Base-by-base conservation (phyloP, 2,888 invertebrate species). In the Mycalesis mineus region DNA sequence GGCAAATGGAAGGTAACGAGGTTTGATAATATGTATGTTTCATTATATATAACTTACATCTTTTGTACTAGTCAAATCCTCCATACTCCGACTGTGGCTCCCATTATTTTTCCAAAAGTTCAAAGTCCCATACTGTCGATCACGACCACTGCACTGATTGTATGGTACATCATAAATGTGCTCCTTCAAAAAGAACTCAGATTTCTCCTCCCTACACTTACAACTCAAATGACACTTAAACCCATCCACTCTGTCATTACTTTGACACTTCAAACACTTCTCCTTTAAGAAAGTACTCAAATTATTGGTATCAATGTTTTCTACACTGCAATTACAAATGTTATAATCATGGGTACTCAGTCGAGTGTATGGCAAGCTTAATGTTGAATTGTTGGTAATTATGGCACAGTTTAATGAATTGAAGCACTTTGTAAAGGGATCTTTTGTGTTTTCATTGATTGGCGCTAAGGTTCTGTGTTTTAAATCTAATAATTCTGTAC, bases 101-200 rank as follows among this genome's bases (percentile, higher is more conserved):
- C 65, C 63, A 1, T 69, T 68, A 13, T 61, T 56, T 50, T 76
- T 79, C 62, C 75, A 68, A 13, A 64, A 67, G 47, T 82, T 84
- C 39, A 88, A 55, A 0, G 78, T 78, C 9, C 86, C 84, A 52
- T 87, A 86, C 4, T 65, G 71, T 54, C 70, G 76, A 41, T 68
- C 67, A 60, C 59, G 59, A 13, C 62, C 63, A 40, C 40, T n/a
- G 36, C 52, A 22, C 40, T 42, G 52, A 41, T 65, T 76, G 71
- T 84, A 92, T 0, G 93, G 93, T 65, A 92, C 92, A 63, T 93
- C 93, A 70, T 93, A 93, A 28, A 93, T 91, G 65, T 92, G 93
- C 65, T 93, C 92, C 29, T 88, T 73, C 0, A 83, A 60, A 37
- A 80, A 86, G 61, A 87, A 88, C 59, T 80, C 77, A 0, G 84